Conservation (phyloP, 2,888 invertebrate species). For the Syrista parreyssii region DNA sequence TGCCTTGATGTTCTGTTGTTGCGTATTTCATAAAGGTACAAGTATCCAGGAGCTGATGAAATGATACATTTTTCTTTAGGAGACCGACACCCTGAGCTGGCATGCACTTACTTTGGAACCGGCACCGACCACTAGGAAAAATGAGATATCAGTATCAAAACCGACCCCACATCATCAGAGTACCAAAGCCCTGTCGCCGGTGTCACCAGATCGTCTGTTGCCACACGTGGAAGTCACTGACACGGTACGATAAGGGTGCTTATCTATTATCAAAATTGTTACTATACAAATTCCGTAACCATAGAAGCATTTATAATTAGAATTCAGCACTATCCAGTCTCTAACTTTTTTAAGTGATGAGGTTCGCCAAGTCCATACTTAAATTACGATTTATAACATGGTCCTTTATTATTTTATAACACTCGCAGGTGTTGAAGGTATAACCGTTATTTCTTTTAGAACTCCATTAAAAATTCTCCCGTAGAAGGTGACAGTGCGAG, state of each 20-base stretch:
- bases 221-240: constrained; percentile 31
- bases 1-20: no score
- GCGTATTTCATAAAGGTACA: no score
- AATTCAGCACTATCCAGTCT: no score
- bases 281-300: not conserved
- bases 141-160: constrained; percentile 39
- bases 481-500: constrained; percentile 38
- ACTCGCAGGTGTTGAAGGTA: no score
- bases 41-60: no score
- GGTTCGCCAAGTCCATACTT: no score
- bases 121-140: constrained; percentile 47
- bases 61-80: constrained; percentile 34
- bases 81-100: constrained; percentile 61
- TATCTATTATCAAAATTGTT: no score
- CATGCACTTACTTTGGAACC: constrained; percentile 57
- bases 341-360: no score
- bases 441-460: constrained; percentile 11
- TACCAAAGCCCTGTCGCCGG: constrained; percentile 8
- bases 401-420: no score
- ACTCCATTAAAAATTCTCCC: constrained; percentile 28
- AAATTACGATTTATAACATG: no score
- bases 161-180: constrained; percentile 20
- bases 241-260: constrained; percentile 18
- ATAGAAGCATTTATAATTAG: not conserved
- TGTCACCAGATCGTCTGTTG: constrained; percentile 21